These are phyloP conservation scores for Nasonia oneida DNA, from an alignment of 2,888 invertebrate genomes.

Conservation along the genomic window DNA sequence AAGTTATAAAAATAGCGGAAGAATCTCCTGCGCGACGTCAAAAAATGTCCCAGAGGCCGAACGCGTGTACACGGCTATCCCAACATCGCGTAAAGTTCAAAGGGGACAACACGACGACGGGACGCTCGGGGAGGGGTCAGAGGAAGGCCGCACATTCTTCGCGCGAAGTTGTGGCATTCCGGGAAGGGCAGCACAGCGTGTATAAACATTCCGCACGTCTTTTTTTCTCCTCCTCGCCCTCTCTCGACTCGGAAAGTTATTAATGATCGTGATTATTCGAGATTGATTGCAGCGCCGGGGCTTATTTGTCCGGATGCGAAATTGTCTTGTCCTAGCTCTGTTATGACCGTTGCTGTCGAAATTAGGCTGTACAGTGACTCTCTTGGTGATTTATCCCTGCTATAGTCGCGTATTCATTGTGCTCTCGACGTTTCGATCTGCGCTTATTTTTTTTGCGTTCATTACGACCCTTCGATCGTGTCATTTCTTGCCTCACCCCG, in stretches of 20 bases:
- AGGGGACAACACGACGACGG: not conserved
- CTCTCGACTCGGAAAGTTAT: not conserved
- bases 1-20: too few relatives aligned
- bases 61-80: not conserved
- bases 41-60: not conserved
- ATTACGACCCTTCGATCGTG: not conserved
- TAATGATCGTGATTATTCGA: constrained; percentile 10
- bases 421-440: not conserved
- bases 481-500: not conserved
- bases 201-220: not conserved
- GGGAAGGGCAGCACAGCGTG: not conserved
- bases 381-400: too few relatives aligned
- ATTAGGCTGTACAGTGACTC: not conserved
- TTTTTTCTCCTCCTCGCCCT: not conserved
- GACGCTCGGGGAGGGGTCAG: not conserved
- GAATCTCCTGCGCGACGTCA: too few relatives aligned
- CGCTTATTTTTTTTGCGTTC: not conserved
- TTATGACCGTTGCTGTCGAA: not conserved
- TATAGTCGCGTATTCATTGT: not conserved
- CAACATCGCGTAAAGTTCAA: not conserved
- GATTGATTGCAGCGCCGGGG: not conserved
- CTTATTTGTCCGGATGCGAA: not conserved
- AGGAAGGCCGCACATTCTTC: constrained; percentile 4
- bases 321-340: not conserved
- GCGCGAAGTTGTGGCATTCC: not conserved